These are phyloP conservation scores for Hemistola chrysoprasaria DNA, from an alignment of 2,888 invertebrate species.

Conservation along the genomic window DNA sequence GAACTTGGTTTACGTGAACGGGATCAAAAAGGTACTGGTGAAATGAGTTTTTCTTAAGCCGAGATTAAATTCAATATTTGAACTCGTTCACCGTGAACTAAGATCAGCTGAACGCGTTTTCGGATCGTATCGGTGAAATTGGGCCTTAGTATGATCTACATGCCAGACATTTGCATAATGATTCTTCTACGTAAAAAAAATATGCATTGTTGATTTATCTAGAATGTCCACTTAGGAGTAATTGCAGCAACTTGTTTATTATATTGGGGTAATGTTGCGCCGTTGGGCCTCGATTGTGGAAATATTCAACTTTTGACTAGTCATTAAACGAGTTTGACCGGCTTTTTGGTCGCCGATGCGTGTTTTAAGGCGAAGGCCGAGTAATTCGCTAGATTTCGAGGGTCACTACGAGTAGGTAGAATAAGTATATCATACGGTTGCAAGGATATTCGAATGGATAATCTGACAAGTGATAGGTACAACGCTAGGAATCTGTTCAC, in stretches of 20 bases:
- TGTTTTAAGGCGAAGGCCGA: conserved; percentile 30
- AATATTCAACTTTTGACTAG: conserved; percentile 39
- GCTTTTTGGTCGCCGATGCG: conserved; percentile 25
- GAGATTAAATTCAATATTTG: too few relatives aligned
- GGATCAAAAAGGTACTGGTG: too few relatives aligned
- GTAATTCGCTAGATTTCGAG: conserved; percentile 17
- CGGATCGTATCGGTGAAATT: too few relatives aligned
- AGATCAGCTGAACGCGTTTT: too few relatives aligned
- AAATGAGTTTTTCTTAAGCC: too few relatives aligned
- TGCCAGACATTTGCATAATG: neutral
- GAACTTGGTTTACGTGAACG: too few relatives aligned
- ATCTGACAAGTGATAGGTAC: conserved; percentile 1
- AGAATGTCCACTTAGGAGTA: conserved; percentile 12
- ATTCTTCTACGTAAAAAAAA: too few relatives aligned
- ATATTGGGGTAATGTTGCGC: conserved; percentile 20
- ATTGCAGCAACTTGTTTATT: conserved; percentile 18
- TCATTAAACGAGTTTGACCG: conserved; percentile 37
- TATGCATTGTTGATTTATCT: too few relatives aligned
- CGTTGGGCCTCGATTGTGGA: conserved; percentile 24
- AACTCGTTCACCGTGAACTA: too few relatives aligned
- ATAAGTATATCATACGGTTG: neutral
- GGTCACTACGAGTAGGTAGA: conserved; percentile 8
- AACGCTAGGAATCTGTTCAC: conserved; percentile 36
- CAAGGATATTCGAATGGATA: conserved; percentile 5
- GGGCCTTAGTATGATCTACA: too few relatives aligned